Evolutionary conservation across 2,113 vertebrate species (phyloP).

Genomic region (Solea senegalensis): DNA sequence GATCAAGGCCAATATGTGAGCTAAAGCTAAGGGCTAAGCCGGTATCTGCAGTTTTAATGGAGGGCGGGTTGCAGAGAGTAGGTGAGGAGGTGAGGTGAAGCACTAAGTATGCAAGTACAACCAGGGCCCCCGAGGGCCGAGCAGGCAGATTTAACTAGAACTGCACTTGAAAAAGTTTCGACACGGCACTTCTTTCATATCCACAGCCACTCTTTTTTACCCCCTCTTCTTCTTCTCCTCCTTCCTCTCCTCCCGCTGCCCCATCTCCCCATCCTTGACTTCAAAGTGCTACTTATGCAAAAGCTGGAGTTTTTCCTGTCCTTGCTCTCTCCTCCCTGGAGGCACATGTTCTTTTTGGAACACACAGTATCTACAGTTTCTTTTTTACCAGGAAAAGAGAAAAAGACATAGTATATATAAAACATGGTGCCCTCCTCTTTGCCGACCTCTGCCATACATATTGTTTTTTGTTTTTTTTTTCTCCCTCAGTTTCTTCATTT

Average conservation of each 20-base stretch:
- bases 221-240: constrained; percentile 35
- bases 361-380: constrained; percentile 57
- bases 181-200: constrained; percentile 60
- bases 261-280: constrained; percentile 66
- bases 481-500: not conserved
- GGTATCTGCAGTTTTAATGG: constrained; percentile 27
- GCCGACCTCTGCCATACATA: not conserved
- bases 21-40: constrained; percentile 40
- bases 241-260: constrained; percentile 13
- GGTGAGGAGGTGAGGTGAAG: constrained; percentile 49
- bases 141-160: constrained; percentile 50
- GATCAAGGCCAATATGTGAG: constrained; percentile 50
- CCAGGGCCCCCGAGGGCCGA: constrained; percentile 33
- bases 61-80: constrained; percentile 25
- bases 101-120: constrained; percentile 51
- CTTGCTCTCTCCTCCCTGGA: constrained; percentile 76
- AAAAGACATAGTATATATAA: not conserved
- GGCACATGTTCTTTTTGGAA: constrained; percentile 74
- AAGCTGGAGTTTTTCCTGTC: constrained; percentile 80
- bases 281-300: constrained; percentile 86
- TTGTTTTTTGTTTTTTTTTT: not conserved
- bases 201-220: constrained; percentile 22
- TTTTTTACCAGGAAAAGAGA: constrained; percentile 37
- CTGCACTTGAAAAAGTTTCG: constrained; percentile 64
- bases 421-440: not conserved